These are phyloP conservation scores for Gobionotothen gibberifrons DNA, from an alignment of 2,797 vertebrate species.

Conservation along the genomic window DNA sequence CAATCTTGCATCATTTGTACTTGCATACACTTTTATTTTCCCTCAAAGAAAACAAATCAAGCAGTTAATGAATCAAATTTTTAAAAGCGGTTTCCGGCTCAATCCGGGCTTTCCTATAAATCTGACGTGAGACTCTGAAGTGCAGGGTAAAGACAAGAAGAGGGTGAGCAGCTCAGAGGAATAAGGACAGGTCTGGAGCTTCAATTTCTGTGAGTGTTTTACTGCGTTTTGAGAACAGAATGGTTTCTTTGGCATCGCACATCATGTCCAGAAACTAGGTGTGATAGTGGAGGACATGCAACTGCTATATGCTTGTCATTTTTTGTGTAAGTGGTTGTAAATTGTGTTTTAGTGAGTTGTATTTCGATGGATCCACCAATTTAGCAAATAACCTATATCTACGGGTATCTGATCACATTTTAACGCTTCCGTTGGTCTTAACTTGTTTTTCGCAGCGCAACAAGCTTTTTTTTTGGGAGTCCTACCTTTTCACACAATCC, in stretches of 20 bases:
- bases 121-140: constrained; percentile 38
- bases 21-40: constrained; percentile 60
- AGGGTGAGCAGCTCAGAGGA: constrained; percentile 38
- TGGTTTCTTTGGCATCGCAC: background rate
- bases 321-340: background rate
- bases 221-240: constrained; percentile 4
- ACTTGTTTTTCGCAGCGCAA: background rate
- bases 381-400: background rate
- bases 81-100: constrained; percentile 69
- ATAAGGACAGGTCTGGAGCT: constrained; percentile 19
- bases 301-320: background rate
- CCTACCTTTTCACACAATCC: background rate
- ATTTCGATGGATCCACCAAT: background rate
- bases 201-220: constrained; percentile 49
- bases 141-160: constrained; percentile 53
- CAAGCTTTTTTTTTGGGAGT: background rate
- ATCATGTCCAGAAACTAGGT: background rate
- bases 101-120: constrained; percentile 82
- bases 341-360: background rate
- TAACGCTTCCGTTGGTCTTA: background rate
- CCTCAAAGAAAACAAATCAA: constrained; percentile 61
- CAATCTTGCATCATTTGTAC: constrained; percentile 62
- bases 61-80: constrained; percentile 60
- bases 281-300: background rate
- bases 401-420: background rate